Evolutionary conservation across 2,888 invertebrate genomes (phyloP).

Genomic region (Drosophila barbarae): DNA sequence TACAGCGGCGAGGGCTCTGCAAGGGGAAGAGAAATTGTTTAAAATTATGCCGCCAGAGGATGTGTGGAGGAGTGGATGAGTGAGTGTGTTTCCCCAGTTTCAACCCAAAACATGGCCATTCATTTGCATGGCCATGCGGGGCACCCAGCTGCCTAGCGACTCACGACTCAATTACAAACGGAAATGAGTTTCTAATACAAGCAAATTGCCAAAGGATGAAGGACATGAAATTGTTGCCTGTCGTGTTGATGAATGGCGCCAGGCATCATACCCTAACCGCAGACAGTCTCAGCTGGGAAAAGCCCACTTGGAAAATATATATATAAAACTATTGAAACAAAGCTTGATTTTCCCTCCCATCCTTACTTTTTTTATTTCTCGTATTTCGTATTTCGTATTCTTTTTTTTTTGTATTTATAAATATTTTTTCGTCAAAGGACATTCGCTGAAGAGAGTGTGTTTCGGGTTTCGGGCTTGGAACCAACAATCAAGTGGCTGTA

Average conservation of each 20-base stretch:
- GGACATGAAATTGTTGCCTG: conserved; percentile 44
- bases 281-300: neutral
- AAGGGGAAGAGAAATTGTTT: conserved; percentile 65
- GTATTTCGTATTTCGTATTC: too few relatives aligned
- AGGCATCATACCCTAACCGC: conserved; percentile 21
- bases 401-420: neutral
- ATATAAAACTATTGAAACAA: neutral
- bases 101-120: conserved; percentile 38
- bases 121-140: conserved; percentile 58
- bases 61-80: neutral
- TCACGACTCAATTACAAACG: conserved; percentile 64
- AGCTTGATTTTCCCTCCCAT: neutral
- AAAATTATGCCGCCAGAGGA: too few relatives aligned
- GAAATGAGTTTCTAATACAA: conserved; percentile 69
- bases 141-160: conserved; percentile 43
- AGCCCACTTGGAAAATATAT: neutral
- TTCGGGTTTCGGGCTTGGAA: neutral
- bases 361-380: too few relatives aligned
- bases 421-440: neutral
- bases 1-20: conserved; percentile 94
- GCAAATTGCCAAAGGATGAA: conserved; percentile 52
- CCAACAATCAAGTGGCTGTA: conserved; percentile 56
- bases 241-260: conserved; percentile 62
- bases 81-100: neutral
- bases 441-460: neutral